Percentiles rank a stretch among this genome's conserved stretches.
These are phyloP conservation scores for Drosophila dunni DNA, from an alignment of 1,140 invertebrate species.

Conservation along the genomic window DNA sequence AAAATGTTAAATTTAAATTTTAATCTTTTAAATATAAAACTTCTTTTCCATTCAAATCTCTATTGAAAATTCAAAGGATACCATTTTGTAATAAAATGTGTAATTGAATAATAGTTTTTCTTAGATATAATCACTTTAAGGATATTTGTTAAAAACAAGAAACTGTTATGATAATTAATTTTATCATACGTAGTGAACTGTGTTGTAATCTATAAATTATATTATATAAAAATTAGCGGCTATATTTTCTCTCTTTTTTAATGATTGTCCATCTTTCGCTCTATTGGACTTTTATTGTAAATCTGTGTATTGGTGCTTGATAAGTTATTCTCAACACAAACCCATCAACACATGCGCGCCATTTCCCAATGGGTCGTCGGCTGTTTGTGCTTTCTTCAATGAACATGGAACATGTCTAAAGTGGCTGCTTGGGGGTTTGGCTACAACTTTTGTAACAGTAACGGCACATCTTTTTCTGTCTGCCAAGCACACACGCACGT, in stretches of 20 bases:
- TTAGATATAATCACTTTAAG: too few relatives aligned
- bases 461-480: slow-evolving; percentile 47
- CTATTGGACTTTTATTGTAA: not conserved
- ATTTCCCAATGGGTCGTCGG: slow-evolving; percentile 53
- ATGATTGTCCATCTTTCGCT: not conserved
- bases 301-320: not conserved
- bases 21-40: too few relatives aligned
- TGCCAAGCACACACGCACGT: slow-evolving; percentile 17
- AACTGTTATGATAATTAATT: too few relatives aligned
- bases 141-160: too few relatives aligned
- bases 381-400: slow-evolving; percentile 68
- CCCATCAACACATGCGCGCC: slow-evolving; percentile 46
- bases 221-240: not conserved
- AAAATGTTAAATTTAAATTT: too few relatives aligned
- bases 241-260: not conserved
- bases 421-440: slow-evolving; percentile 59
- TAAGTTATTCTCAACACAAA: slow-evolving; percentile 32
- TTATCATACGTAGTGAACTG: too few relatives aligned
- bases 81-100: too few relatives aligned
- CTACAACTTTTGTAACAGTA: slow-evolving; percentile 73
- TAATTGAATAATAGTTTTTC: too few relatives aligned
- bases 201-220: too few relatives aligned
- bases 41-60: too few relatives aligned
- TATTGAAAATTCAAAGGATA: too few relatives aligned
- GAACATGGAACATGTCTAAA: slow-evolving; percentile 62